Conservation (phyloP, 2,113 vertebrate genomes). For the Ictalurus furcatus region DNA sequence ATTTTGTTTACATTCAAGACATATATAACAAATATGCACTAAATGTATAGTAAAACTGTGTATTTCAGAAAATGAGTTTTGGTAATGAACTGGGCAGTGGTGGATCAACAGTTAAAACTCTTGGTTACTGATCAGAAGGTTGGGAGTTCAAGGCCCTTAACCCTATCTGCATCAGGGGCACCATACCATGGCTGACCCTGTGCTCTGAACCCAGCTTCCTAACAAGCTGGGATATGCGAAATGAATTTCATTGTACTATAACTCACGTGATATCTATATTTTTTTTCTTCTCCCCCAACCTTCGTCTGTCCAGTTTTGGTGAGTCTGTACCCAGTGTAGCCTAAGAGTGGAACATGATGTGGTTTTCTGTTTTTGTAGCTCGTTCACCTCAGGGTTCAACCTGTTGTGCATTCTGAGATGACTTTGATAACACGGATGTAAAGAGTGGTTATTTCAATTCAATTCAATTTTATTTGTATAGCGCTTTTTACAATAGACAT, state of each 20-base stretch:
- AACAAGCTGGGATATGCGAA: too few species aligned
- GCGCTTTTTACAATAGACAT: too few species aligned
- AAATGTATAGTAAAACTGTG: background rate
- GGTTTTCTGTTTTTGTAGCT: too few species aligned
- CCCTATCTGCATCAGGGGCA: too few species aligned
- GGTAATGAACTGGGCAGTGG: background rate
- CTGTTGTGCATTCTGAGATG: background rate
- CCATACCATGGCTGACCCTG: too few species aligned
- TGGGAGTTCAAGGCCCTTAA: too few species aligned
- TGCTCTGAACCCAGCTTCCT: too few species aligned
- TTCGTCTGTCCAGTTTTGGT: background rate
- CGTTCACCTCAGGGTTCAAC: background rate
- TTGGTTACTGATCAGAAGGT: too few species aligned
- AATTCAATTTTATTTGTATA: too few species aligned
- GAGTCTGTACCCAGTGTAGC: background rate
- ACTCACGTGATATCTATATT: too few species aligned
- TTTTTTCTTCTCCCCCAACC: background rate
- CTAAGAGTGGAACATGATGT: background rate
- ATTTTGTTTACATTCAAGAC: background rate
- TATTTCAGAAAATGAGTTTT: background rate
- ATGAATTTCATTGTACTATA: too few species aligned
- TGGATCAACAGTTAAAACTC: too few species aligned
- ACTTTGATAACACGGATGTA: background rate
- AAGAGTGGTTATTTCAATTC: background rate
- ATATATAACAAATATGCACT: background rate